A percentile compares a stretch with the other conserved stretches of the same genome.
These are phyloP conservation scores for Galeopterus variegatus DNA, from an alignment of 2,113 vertebrate genomes.

Conservation along the genomic window DNA sequence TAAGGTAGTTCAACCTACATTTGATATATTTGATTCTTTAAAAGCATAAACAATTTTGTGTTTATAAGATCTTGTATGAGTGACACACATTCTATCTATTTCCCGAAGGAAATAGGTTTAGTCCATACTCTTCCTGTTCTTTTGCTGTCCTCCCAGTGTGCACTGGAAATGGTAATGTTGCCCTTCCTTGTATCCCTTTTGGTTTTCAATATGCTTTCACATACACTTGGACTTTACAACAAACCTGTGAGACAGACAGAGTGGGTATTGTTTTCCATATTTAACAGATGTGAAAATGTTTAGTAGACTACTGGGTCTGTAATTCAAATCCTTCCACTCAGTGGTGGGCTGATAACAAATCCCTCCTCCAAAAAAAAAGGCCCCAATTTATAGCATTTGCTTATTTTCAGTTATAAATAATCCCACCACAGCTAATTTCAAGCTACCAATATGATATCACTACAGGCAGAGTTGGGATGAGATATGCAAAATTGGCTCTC, in stretches of 20 bases:
- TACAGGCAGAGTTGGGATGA: background rate
- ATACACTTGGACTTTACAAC: background rate
- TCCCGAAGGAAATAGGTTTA: background rate
- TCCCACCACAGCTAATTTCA: background rate
- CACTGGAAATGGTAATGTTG: background rate
- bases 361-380: background rate
- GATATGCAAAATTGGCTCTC: background rate
- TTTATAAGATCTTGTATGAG: background rate
- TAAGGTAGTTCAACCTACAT: background rate
- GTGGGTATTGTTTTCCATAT: background rate
- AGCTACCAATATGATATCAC: background rate
- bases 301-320: background rate
- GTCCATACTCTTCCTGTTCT: background rate
- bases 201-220: background rate
- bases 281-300: background rate
- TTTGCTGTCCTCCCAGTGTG: background rate
- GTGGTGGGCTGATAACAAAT: background rate
- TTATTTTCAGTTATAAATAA: slow-evolving; percentile 15
- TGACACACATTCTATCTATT: background rate
- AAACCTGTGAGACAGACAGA: background rate
- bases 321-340: slow-evolving; percentile 3
- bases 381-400: background rate
- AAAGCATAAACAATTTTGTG: background rate
- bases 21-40: background rate
- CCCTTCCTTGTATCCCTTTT: background rate